A percentile compares a stretch with the other conserved stretches of the same genome.
Evolutionary conservation across 2,113 vertebrate genomes (phyloP).

Genomic region (Grus americana): DNA sequence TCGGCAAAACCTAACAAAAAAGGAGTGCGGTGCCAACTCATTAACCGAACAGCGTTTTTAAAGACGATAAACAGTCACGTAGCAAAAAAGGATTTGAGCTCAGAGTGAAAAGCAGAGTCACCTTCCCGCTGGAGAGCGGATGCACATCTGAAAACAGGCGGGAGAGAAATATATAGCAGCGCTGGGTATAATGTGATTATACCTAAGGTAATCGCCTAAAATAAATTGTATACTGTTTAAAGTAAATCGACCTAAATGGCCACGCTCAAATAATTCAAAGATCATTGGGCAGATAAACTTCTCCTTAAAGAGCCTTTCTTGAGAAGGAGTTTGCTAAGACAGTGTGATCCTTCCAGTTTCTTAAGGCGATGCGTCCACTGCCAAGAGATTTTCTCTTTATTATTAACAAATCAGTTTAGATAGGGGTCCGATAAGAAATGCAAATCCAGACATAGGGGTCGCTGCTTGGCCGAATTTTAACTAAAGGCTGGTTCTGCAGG

Average conservation of each 20-base stretch:
- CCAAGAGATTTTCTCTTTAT: constrained; percentile 65
- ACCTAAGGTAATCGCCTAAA: constrained; percentile 49
- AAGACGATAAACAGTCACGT: not conserved
- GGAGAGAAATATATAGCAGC: not conserved
- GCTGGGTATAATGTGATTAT: constrained; percentile 28
- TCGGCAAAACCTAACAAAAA: not conserved
- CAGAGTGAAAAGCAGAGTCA: constrained; percentile 12
- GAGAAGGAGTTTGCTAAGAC: constrained; percentile 51
- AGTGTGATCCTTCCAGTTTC: constrained; percentile 47
- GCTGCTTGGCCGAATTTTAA: constrained; percentile 64
- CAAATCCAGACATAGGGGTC: constrained; percentile 75
- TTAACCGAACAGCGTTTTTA: not conserved
- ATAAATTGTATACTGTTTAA: constrained; percentile 63
- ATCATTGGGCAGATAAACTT: constrained; percentile 60
- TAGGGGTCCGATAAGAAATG: constrained; percentile 47
- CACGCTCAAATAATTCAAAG: constrained; percentile 56
- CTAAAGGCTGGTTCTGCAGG: not conserved
- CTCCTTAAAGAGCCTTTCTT: constrained; percentile 29
- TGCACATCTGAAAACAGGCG: not conserved
- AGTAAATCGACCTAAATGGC: constrained; percentile 62
- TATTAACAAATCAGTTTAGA: constrained; percentile 67
- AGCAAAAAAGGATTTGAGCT: not conserved
- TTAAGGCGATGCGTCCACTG: constrained; percentile 32
- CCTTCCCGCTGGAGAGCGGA: not conserved
- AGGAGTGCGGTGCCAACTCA: not conserved